Percentiles rank a stretch among this genome's conserved stretches.
phyloP scores from a whole-genome alignment of 2,797 vertebrate species.

The Pseudochromis fuscus region DNA sequence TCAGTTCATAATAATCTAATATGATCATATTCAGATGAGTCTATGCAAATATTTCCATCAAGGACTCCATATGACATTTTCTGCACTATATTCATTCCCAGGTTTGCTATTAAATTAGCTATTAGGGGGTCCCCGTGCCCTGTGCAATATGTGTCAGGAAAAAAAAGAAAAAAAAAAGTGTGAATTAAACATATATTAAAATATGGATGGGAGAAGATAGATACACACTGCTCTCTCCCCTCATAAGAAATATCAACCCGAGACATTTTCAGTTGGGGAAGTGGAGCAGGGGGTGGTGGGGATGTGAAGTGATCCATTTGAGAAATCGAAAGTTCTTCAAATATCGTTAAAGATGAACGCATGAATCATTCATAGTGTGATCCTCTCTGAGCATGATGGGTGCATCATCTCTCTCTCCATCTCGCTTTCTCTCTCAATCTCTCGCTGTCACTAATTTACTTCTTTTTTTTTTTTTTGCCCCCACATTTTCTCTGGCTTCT shows the following conservation, averaged over 20 bases:
- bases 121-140: constrained; percentile 23
- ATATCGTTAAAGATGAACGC: constrained; percentile 71
- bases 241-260: constrained; percentile 48
- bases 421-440: constrained; percentile 14
- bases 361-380: constrained; percentile 77
- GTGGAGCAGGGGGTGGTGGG: constrained; percentile 1
- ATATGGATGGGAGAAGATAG: constrained; percentile 48
- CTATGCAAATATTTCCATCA: constrained; percentile 61
- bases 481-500: constrained; percentile 20
- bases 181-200: constrained; percentile 64
- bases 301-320: constrained; percentile 63
- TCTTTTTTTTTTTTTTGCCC: background rate
- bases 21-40: constrained; percentile 46
- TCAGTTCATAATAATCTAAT: constrained; percentile 28
- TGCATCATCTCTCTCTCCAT: constrained; percentile 37
- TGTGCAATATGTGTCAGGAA: constrained; percentile 33
- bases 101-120: constrained; percentile 48
- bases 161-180: background rate
- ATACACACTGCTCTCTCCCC: constrained; percentile 25
- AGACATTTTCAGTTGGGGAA: constrained; percentile 38
- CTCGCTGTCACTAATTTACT: constrained; percentile 43
- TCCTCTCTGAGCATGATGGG: constrained; percentile 54
- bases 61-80: constrained; percentile 39
- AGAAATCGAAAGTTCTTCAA: constrained; percentile 73
- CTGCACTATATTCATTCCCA: constrained; percentile 28